These are phyloP conservation scores for Sarcoramphus papa DNA, from an alignment of 2,797 vertebrate species.

Conservation along the genomic window DNA sequence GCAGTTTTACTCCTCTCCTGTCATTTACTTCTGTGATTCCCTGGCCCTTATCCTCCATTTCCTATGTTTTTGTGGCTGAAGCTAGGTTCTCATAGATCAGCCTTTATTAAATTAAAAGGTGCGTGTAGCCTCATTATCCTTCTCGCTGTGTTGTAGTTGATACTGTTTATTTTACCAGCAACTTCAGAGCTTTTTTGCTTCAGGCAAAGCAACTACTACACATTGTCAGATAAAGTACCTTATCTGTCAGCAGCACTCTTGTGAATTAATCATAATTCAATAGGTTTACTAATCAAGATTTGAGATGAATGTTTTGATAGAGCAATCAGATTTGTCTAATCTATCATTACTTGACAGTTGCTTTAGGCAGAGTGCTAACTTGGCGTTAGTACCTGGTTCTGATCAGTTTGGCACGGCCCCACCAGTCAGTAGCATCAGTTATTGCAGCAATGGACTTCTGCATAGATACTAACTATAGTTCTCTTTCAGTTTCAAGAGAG, in stretches of 20 bases:
- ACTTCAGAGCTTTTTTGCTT: slow-evolving; percentile 73
- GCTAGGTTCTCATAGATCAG: slow-evolving; percentile 56
- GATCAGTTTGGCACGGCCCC: slow-evolving; percentile 46
- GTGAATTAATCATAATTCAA: slow-evolving; percentile 92
- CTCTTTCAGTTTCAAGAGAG: background rate
- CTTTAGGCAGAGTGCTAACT: slow-evolving; percentile 78
- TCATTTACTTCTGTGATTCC: background rate
- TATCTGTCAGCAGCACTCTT: slow-evolving; percentile 85
- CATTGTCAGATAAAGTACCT: slow-evolving; percentile 81
- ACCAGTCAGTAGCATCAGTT: slow-evolving; percentile 6
- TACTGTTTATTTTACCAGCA: slow-evolving; percentile 81
- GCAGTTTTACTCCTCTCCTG: background rate
- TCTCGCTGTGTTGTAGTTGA: slow-evolving; percentile 60
- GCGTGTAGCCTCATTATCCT: slow-evolving; percentile 68
- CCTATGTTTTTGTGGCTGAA: slow-evolving; percentile 47
- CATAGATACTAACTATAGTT: background rate
- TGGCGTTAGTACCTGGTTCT: slow-evolving; percentile 75
- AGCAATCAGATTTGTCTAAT: slow-evolving; percentile 89
- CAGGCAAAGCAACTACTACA: slow-evolving; percentile 74
- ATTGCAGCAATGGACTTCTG: background rate
- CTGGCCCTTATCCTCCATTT: background rate
- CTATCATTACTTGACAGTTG: slow-evolving; percentile 84
- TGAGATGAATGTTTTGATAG: slow-evolving; percentile 92
- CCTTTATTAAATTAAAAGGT: slow-evolving; percentile 79
- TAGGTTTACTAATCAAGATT: slow-evolving; percentile 92